Conservation (phyloP, 2,888 invertebrate genomes). For the Fragum sueziense region DNA sequence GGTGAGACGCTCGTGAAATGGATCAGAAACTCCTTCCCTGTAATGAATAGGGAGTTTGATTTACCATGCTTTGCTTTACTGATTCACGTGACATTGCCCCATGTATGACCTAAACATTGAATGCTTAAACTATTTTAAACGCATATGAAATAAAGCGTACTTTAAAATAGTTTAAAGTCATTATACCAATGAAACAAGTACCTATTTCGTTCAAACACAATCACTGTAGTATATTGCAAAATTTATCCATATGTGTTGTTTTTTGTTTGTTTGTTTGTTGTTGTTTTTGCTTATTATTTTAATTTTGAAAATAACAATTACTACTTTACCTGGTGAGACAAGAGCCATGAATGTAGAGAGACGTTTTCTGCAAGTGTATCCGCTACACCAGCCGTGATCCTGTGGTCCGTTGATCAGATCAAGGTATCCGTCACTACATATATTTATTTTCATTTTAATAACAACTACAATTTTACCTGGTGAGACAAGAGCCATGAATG, state of each 20-base stretch:
- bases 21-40: slow-evolving; percentile 70
- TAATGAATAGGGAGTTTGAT: too few species aligned
- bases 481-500: slow-evolving; percentile 76
- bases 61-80: too few species aligned
- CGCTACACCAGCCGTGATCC: slow-evolving; percentile 81
- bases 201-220: too few species aligned
- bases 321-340: slow-evolving; percentile 71
- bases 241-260: too few species aligned
- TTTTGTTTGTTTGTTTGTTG: too few species aligned
- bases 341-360: slow-evolving; percentile 77
- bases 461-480: slow-evolving; percentile 61
- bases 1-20: slow-evolving; percentile 75
- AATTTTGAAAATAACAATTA: too few species aligned
- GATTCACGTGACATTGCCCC: not conserved
- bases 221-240: too few species aligned
- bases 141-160: not conserved
- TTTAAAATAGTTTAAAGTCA: not conserved
- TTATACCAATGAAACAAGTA: too few species aligned
- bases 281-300: too few species aligned
- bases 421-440: slow-evolving; percentile 73
- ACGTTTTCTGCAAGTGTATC: slow-evolving; percentile 78
- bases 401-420: slow-evolving; percentile 81
- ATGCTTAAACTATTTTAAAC: not conserved
- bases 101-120: not conserved
- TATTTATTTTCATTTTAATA: too few species aligned